Percentiles rank a stretch among this genome's conserved stretches.
Evolutionary conservation across 2,113 vertebrate genomes (phyloP).

Genomic region (Anser brachyrhynchus): DNA sequence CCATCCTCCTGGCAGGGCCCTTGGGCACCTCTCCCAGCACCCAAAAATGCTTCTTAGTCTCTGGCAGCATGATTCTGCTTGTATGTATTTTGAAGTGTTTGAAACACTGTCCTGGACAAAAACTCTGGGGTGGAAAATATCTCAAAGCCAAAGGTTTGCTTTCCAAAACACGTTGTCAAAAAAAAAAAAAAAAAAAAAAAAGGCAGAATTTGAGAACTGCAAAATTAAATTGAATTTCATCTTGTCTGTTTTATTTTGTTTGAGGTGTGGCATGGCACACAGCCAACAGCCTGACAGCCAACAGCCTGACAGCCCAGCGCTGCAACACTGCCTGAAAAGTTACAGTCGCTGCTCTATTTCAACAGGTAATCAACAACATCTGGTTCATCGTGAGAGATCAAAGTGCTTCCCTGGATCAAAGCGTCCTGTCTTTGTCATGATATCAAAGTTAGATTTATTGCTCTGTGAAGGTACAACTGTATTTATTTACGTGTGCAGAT

Average conservation of each 20-base stretch:
- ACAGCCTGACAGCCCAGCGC: background rate
- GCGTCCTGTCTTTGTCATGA: background rate
- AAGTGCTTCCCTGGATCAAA: constrained; percentile 36
- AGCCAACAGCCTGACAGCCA: background rate
- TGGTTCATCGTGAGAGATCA: background rate
- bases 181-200: background rate
- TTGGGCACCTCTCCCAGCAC: background rate
- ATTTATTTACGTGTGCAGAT: background rate
- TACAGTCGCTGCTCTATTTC: constrained; percentile 31
- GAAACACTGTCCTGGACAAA: background rate
- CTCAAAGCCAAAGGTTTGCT: background rate
- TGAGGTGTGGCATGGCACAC: background rate
- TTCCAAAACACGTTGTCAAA: background rate
- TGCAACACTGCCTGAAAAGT: background rate
- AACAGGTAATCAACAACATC: constrained; percentile 36
- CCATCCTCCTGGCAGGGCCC: background rate
- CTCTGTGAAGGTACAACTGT: background rate
- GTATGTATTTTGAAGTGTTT: background rate
- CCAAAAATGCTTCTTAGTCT: background rate
- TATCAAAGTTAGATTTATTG: background rate
- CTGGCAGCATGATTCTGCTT: background rate
- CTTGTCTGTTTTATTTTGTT: background rate
- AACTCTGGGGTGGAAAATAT: background rate
- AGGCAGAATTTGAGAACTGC: background rate
- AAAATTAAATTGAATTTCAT: background rate